phyloP scores from a whole-genome alignment of 2,888 invertebrate genomes.

The Eledone cirrhosa region DNA sequence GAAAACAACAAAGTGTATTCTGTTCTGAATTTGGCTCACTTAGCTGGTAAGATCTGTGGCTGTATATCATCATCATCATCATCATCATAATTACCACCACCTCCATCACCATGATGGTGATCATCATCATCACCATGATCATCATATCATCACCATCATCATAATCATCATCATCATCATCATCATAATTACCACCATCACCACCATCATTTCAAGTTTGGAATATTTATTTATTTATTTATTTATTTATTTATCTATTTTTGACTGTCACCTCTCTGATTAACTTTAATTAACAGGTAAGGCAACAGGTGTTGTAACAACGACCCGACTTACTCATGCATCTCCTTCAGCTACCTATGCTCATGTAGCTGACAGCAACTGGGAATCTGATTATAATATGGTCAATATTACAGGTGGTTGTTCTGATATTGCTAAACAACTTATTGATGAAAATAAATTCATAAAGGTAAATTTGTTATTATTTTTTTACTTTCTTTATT shows the following conservation, averaged over 20 bases:
- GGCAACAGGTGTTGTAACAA: conserved; percentile 63
- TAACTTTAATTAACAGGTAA: conserved; percentile 48
- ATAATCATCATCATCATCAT: too few relatives aligned
- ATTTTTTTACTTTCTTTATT: not conserved
- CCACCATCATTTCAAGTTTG: too few relatives aligned
- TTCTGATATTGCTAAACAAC: conserved; percentile 55
- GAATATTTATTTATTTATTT: too few relatives aligned
- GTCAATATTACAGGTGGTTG: conserved; percentile 39
- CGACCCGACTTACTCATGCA: conserved; percentile 65
- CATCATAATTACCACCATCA: too few relatives aligned
- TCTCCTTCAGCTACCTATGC: conserved; percentile 64
- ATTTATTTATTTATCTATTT: too few relatives aligned
- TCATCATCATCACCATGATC: too few relatives aligned
- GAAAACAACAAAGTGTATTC: conserved; percentile 38
- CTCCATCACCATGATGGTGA: too few relatives aligned
- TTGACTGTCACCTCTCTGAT: too few relatives aligned
- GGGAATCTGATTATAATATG: conserved; percentile 54
- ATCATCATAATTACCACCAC: too few relatives aligned
- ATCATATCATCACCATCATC: too few relatives aligned
- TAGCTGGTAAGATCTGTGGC: conserved; percentile 40
- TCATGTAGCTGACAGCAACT: conserved; percentile 53
- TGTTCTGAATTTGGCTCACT: conserved; percentile 47
- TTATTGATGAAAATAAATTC: conserved; percentile 47
- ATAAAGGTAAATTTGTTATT: conserved; percentile 40
- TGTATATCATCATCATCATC: not conserved